These are phyloP conservation scores for Aquatica leii DNA, from an alignment of 2,888 invertebrate genomes.

Conservation along the genomic window DNA sequence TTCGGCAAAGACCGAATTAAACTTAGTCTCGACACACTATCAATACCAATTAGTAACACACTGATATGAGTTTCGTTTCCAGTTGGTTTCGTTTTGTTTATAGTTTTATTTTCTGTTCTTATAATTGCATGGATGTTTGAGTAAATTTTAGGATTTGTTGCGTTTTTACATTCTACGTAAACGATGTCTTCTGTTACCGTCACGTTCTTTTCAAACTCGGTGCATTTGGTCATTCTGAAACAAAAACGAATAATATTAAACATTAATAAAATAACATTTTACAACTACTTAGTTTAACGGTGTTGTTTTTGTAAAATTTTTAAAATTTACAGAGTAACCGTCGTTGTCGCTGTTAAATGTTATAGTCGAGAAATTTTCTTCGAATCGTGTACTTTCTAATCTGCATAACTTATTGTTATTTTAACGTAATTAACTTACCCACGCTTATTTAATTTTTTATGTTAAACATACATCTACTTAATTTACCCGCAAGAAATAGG, in stretches of 20 bases:
- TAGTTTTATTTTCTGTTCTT: constrained; percentile 59
- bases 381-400: no score
- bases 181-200: constrained; percentile 20
- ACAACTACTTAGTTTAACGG: no score
- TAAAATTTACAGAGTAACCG: no score
- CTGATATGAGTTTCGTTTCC: constrained; percentile 62
- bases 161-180: constrained; percentile 19
- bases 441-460: no score
- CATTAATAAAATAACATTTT: no score
- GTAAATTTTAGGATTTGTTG: constrained; percentile 50
- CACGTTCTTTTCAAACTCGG: constrained; percentile 23
- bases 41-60: constrained; percentile 83
- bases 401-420: no score
- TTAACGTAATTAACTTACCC: no score
- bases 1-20: constrained; percentile 78
- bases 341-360: no score
- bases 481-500: no score
- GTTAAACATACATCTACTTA: no score
- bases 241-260: constrained; percentile 11
- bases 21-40: constrained; percentile 84
- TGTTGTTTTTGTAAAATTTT: no score
- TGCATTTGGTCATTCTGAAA: constrained; percentile 33
- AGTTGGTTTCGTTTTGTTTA: constrained; percentile 52
- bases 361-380: no score
- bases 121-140: constrained; percentile 66